A percentile compares a stretch with the other conserved stretches of the same genome.
These are phyloP conservation scores for Tamias sibiricus DNA, from an alignment of 2,113 vertebrate genomes.

Conservation along the genomic window DNA sequence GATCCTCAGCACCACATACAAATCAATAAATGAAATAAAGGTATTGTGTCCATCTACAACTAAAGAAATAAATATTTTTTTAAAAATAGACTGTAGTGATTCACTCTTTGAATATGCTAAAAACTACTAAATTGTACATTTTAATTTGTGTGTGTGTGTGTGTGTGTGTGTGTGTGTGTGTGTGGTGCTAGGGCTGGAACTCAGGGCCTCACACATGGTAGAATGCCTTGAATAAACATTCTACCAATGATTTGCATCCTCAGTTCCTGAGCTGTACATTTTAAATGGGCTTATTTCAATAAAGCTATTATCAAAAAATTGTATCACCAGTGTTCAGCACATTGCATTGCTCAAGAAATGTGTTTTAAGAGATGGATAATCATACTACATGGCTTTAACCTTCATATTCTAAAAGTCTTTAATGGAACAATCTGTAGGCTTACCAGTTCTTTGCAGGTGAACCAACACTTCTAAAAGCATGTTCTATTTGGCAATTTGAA, in stretches of 20 bases:
- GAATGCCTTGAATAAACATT: too few relatives aligned
- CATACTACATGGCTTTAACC: constrained; percentile 38
- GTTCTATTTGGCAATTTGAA: constrained; percentile 46
- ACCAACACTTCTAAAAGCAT: constrained; percentile 42
- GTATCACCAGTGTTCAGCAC: neutral
- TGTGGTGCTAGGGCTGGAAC: too few relatives aligned
- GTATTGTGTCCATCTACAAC: too few relatives aligned
- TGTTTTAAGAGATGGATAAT: constrained; percentile 7
- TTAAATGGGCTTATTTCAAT: constrained; percentile 6
- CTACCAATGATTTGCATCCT: too few relatives aligned
- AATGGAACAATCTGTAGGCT: constrained; percentile 1
- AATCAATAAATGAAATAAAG: too few relatives aligned
- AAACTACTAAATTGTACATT: neutral
- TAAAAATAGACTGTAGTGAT: neutral
- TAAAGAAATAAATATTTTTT: too few relatives aligned
- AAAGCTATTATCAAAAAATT: constrained; percentile 20
- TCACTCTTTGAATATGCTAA: constrained; percentile 1
- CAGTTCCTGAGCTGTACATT: neutral
- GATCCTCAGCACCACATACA: too few relatives aligned
- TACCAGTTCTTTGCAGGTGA: constrained; percentile 1
- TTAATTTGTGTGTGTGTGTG: neutral
- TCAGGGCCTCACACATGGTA: too few relatives aligned
- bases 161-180: too few relatives aligned
- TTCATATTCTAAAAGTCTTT: constrained; percentile 44
- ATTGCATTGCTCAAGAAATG: neutral